Evolutionary conservation across 2,888 invertebrate species (phyloP), one percentile per base, ranked within the genome.

Genomic region (Eristalis arbustorum): DNA sequence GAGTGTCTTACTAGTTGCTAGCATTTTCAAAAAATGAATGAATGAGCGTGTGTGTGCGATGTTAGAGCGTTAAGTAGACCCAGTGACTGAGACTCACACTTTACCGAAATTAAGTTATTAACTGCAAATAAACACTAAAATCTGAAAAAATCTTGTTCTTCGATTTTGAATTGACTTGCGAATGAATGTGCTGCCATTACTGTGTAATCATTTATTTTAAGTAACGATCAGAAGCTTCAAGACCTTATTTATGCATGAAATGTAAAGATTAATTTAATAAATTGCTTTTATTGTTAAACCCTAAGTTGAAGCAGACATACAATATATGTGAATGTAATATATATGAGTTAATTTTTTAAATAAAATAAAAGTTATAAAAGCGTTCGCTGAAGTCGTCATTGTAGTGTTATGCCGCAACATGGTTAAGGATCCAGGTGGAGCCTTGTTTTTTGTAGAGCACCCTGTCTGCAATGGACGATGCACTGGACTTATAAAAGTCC

Each of bases 181-280:
- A 80, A 84, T 87, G 87, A 79, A 76, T 88, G 88, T 83, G 88
- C 88, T 89, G 88, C 88, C 88, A 89, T 89, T 89, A 81, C 77
- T 61, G 68, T 77, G 63, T 80, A 87, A 74, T 68, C 71, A 63
- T 75, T 81, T 69, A 63, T 22, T 79, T 37, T 64, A 49, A 18
- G 49, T 13, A 57, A 11, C 14, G 22, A 62, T 23, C n/a, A 11
- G 37, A 64, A 1, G 13, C 14, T 63, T 56, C 56, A 69, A 61
- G 25, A 57, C 42, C 23, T 82, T 87, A 87, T 87, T 87, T 82
- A 72, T 64, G 62, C 76, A 66, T 56, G 40, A 8, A 25, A 37
- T 83, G 75, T 72, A 57, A 75, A 75, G 63, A 61, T 64, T 68
- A 75, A 18, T 67, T 62, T 63, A 31, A 31, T 68, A 59, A 68